Base-by-base conservation (phyloP, 2,113 vertebrate species). In the Xiphophorus couchianus region DNA sequence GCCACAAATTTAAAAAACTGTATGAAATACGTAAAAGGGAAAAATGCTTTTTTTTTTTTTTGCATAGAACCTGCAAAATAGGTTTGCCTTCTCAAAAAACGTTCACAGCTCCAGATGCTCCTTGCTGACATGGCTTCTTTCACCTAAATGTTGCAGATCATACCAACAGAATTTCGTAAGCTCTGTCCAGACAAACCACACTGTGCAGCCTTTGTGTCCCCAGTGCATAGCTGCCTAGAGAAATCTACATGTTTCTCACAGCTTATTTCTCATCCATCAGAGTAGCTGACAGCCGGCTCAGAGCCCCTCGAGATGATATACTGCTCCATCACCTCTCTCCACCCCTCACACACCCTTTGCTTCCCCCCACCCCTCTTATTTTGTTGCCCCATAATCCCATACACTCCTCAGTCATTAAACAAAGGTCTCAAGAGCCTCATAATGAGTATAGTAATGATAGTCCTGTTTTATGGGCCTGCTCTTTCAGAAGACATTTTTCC, bases 191-290 rank as follows among this genome's bases (percentile, higher is more conserved):
- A 58, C 61, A 8, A 19, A 48, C 14, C 4, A 4, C 14, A 4
- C 1, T 39, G 35, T 31, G 74, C 42, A 51, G 71, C 68, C 70
- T 63, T 72, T 62, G 69, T 0, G 6, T 65, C 27, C 11, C 0
- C 63, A 69, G 65, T 54, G 30, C 54, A 66, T 39, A 35, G n/a
- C 66, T 78, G 67, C 79, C 73, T 69, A 81, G 62, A 76, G 68
- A 80, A 84, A 81, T n/a, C 44, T 70, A 48, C 86, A 84, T 77
- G 78, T 89, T 81, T 82, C 75, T 76, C 62, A 25, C 78, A 58
- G 67, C 76, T 87, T 82, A 81, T 37, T 68, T 77, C 73, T 66
- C 77, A 83, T 89, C 79, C 72, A 82, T 84, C 83, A 87, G 54
- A 8, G 66, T 10, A 5, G 44, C 60, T 76, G 83, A 82, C 70